Conservation (phyloP, 2,797 vertebrate genomes). For the Sphenodon punctatus region DNA sequence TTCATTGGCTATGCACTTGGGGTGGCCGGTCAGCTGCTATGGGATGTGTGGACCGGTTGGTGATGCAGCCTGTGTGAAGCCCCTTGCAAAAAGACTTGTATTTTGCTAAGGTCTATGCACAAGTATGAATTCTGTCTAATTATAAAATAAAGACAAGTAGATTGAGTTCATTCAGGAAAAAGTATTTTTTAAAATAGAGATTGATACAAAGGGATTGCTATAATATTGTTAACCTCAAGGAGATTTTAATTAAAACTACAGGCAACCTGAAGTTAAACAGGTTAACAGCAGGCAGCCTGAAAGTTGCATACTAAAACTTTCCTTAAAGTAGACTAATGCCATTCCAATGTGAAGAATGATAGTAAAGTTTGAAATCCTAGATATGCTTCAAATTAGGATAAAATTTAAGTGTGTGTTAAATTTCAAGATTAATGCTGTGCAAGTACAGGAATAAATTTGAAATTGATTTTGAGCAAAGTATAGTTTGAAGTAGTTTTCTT, state of each 20-base stretch:
- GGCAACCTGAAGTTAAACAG: too few species aligned
- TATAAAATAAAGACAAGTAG: background rate
- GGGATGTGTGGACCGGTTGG: too few species aligned
- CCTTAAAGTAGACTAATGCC: constrained; percentile 11
- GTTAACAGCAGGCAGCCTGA: constrained; percentile 3
- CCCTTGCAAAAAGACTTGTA: background rate
- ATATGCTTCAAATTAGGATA: constrained; percentile 58
- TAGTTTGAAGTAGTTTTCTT: constrained; percentile 43
- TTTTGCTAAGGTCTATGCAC: background rate
- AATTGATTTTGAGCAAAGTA: constrained; percentile 58
- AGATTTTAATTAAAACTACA: constrained; percentile 25
- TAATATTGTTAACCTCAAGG: constrained; percentile 2
- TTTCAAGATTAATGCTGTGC: constrained; percentile 42
- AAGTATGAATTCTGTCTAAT: background rate
- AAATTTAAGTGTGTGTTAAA: constrained; percentile 54
- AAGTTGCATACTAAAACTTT: constrained; percentile 20
- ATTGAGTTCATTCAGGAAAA: background rate
- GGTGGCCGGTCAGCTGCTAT: too few species aligned
- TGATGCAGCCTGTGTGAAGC: too few species aligned
- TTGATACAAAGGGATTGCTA: background rate
- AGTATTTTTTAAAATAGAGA: constrained; percentile 21
- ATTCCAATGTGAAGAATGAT: constrained; percentile 35
- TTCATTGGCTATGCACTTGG: too few species aligned
- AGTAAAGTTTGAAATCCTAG: constrained; percentile 38
- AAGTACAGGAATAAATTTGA: constrained; percentile 51